Conservation (phyloP, 1,140 invertebrate species). For the Drosophila bocki region DNA sequence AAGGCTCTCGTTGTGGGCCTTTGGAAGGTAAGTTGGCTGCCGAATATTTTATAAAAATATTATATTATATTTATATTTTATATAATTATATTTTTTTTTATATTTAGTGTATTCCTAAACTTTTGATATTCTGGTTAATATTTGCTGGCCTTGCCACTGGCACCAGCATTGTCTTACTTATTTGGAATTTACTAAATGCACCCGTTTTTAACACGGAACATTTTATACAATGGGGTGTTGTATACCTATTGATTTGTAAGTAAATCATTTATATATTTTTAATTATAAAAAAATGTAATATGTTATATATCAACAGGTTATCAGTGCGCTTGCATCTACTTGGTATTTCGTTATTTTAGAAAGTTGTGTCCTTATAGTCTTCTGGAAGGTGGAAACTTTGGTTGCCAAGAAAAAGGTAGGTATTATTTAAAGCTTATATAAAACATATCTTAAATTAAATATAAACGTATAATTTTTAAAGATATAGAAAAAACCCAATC, state of each 20-base stretch:
- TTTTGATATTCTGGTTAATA: constrained; percentile 45
- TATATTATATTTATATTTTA: not conserved
- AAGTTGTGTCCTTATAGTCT: not conserved
- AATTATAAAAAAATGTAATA: not conserved
- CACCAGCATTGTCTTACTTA: constrained; percentile 25
- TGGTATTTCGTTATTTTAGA: constrained; percentile 46
- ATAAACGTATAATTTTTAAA: not conserved
- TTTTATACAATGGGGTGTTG: constrained; percentile 26
- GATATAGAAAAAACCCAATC: not conserved
- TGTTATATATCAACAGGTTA: constrained; percentile 7
- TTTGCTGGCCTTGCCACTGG: constrained; percentile 35
- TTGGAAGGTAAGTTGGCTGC: constrained; percentile 20
- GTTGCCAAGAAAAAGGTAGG: not conserved
- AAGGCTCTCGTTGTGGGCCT: constrained; percentile 39
- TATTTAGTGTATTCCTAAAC: constrained; percentile 1
- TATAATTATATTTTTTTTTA: not conserved
- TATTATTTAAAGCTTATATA: not conserved
- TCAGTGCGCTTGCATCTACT: constrained; percentile 39
- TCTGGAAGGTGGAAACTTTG: not conserved
- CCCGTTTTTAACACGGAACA: not conserved
- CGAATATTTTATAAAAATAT: not conserved
- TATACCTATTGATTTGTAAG: constrained; percentile 50
- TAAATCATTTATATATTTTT: too few relatives aligned
- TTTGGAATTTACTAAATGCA: constrained; percentile 20
- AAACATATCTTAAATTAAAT: not conserved